Evolutionary conservation across 2,113 vertebrate genomes (phyloP).

Genomic region (Microtus ochrogaster): DNA sequence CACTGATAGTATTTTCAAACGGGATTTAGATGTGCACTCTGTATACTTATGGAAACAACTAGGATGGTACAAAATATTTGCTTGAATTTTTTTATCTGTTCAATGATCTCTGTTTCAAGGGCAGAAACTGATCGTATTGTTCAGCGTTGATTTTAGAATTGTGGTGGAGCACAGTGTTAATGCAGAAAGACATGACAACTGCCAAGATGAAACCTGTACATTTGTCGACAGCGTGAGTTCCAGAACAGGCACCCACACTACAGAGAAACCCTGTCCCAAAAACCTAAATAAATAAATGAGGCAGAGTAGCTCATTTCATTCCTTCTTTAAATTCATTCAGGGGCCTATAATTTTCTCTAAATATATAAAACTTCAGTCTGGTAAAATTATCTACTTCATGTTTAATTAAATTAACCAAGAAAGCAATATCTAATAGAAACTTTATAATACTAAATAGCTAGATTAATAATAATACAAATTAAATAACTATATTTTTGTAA

Average conservation of each 20-base stretch:
- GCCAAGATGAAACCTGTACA: neutral
- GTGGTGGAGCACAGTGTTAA: neutral
- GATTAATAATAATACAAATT: conserved; percentile 5
- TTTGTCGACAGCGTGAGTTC: neutral
- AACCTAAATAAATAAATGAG: too few relatives aligned
- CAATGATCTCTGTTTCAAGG: neutral
- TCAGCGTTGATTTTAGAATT: neutral
- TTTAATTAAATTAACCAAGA: conserved; percentile 17
- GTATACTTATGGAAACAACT: neutral
- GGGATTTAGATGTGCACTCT: neutral
- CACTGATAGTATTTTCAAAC: neutral
- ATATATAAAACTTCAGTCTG: neutral
- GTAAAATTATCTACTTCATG: neutral
- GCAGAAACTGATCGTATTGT: neutral
- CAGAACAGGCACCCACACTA: too few relatives aligned
- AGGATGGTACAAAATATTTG: neutral
- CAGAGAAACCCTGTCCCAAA: too few relatives aligned
- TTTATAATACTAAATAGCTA: neutral
- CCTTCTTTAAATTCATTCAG: neutral
- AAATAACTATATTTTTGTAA: neutral
- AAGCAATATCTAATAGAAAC: neutral
- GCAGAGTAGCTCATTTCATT: neutral
- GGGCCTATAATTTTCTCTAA: neutral
- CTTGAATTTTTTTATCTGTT: neutral
- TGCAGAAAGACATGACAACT: neutral